phyloP scores from a whole-genome alignment of 1,140 invertebrate species.

The Proales similis region DNA sequence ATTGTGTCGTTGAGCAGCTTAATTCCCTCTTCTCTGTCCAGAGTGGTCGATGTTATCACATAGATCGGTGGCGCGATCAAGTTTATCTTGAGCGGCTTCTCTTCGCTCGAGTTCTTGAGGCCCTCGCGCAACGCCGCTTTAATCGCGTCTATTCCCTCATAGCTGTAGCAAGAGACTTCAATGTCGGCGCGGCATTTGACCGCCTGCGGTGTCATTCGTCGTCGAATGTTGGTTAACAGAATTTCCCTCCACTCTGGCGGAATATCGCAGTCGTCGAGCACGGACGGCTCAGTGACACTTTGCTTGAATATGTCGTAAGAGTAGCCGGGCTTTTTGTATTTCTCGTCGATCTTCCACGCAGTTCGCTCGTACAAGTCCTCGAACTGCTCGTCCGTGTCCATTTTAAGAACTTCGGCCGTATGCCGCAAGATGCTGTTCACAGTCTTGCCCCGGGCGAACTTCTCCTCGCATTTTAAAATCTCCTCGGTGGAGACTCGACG shows the following conservation, averaged over 20 bases:
- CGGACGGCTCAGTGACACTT: constrained; percentile 72
- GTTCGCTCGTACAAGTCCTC: constrained; percentile 92
- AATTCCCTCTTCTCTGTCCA: constrained; percentile 86
- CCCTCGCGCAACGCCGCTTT: constrained; percentile 85
- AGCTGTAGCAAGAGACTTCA: constrained; percentile 95
- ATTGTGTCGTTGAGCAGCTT: constrained; percentile 79
- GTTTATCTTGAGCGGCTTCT: constrained; percentile 66
- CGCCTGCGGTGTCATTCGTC: constrained; percentile 91
- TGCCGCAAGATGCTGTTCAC: constrained; percentile 88
- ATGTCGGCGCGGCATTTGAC: constrained; percentile 94
- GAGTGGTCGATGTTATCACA: constrained; percentile 94
- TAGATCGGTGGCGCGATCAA: constrained; percentile 95
- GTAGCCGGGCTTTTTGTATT: constrained; percentile 86
- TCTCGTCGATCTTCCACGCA: constrained; percentile 98
- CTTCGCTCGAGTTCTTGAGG: constrained; percentile 65
- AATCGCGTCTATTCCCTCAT: constrained; percentile 97
- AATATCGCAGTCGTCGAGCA: constrained; percentile 89
- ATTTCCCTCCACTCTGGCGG: constrained; percentile 85
- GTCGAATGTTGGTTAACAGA: constrained; percentile 84
- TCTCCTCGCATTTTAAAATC: constrained; percentile 92
- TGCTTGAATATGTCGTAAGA: constrained; percentile 98
- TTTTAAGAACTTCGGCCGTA: constrained; percentile 86
- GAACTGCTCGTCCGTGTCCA: constrained; percentile 78
- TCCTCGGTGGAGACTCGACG: constrained; percentile 94
- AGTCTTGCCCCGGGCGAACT: constrained; percentile 95